Evolutionary conservation across 1,140 invertebrate species (phyloP).

Genomic region (Saccostrea glomerata): DNA sequence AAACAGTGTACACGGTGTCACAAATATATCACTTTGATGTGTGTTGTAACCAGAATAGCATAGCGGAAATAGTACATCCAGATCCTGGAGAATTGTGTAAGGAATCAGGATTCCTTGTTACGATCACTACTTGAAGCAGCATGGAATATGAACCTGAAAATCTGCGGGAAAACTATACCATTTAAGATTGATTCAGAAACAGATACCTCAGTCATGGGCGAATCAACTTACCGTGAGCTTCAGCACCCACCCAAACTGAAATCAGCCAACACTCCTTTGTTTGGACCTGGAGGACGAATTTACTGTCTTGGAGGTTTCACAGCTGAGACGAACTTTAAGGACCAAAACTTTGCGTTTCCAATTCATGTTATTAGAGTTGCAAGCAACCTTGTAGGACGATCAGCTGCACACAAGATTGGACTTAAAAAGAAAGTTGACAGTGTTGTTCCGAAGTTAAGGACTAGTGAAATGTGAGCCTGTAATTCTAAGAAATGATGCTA

Average conservation of each 20-base stretch:
- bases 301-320: conserved; percentile 18
- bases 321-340: neutral
- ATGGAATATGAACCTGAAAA: conserved; percentile 34
- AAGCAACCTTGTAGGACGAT: too few species aligned
- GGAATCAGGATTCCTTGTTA: neutral
- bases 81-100: neutral
- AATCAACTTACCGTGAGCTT: neutral
- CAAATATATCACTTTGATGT: conserved; percentile 44
- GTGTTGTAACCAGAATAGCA: conserved; percentile 29
- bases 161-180: neutral
- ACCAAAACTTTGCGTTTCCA: neutral
- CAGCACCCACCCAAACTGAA: neutral
- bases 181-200: conserved; percentile 43
- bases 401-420: too few species aligned
- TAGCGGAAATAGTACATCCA: conserved; percentile 29
- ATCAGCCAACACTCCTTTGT: neutral
- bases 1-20: conserved; percentile 34
- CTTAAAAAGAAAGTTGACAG: too few species aligned
- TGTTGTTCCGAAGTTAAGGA: conserved; percentile 21
- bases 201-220: conserved; percentile 1
- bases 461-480: conserved; percentile 37
- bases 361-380: too few species aligned
- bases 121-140: neutral
- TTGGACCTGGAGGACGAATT: neutral
- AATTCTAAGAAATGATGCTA: conserved; percentile 24